Evolutionary conservation across 2,888 invertebrate genomes (phyloP).

Genomic region (Acleris laterana): DNA sequence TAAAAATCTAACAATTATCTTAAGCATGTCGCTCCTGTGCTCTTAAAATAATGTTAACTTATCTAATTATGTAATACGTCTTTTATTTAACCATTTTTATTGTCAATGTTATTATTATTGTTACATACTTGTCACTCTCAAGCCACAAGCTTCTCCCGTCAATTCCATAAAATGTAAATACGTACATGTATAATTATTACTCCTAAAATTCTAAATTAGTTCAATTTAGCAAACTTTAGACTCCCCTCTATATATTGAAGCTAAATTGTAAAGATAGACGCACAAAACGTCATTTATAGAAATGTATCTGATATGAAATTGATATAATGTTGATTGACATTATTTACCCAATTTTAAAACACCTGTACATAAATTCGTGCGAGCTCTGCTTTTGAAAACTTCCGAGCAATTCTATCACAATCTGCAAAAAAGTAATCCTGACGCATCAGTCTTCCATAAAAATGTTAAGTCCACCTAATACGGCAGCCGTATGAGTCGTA

Average conservation of each 20-base stretch:
- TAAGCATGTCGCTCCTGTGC: constrained; percentile 53
- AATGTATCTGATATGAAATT: constrained; percentile 74
- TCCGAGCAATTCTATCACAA: constrained; percentile 59
- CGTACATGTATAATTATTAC: constrained; percentile 27
- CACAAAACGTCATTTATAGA: constrained; percentile 56
- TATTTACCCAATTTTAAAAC: constrained; percentile 67
- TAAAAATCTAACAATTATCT: constrained; percentile 42
- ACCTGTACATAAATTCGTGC: constrained; percentile 57
- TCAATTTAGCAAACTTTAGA: constrained; percentile 31
- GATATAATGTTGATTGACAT: constrained; percentile 80
- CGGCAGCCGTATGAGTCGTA: too few relatives aligned
- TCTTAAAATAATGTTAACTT: constrained; percentile 44
- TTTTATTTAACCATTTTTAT: constrained; percentile 49
- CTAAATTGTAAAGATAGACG: constrained; percentile 56
- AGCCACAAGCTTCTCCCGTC: constrained; percentile 40
- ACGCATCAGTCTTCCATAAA: too few relatives aligned
- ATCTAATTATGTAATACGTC: constrained; percentile 38
- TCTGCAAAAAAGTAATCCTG: constrained; percentile 42
- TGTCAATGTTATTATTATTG: constrained; percentile 55
- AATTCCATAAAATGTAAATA: constrained; percentile 41
- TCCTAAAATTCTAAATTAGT: constrained; percentile 24
- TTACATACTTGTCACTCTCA: constrained; percentile 24
- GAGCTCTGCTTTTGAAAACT: constrained; percentile 44
- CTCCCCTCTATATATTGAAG: constrained; percentile 37
- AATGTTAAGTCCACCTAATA: too few relatives aligned